Evolutionary conservation across 2,113 vertebrate genomes (phyloP).

Genomic region (Seriola rivoliana): DNA sequence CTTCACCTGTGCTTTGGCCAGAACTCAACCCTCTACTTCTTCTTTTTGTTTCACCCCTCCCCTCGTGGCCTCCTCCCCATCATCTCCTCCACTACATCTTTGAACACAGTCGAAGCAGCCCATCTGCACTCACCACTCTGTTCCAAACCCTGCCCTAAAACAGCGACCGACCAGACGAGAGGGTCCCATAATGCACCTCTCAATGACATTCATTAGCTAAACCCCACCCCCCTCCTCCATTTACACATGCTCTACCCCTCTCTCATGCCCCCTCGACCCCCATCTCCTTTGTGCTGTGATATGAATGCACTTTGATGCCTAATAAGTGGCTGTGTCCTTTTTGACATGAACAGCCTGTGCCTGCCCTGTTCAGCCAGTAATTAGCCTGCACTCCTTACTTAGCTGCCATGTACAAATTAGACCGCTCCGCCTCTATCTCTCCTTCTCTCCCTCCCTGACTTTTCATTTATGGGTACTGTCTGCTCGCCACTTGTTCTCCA

Average conservation of each 20-base stretch:
- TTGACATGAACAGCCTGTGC: constrained; percentile 98
- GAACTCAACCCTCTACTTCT: constrained; percentile 62
- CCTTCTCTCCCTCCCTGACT: constrained; percentile 42
- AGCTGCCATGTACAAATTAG: constrained; percentile 97
- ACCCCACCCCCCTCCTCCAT: constrained; percentile 66
- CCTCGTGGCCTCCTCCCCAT: neutral
- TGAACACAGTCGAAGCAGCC: constrained; percentile 38
- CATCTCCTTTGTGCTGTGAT: constrained; percentile 93
- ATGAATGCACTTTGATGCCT: constrained; percentile 99
- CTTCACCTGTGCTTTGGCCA: neutral
- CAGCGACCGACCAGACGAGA: constrained; percentile 87
- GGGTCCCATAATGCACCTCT: constrained; percentile 91
- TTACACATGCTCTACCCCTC: constrained; percentile 59
- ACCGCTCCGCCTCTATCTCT: constrained; percentile 78
- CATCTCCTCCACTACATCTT: constrained; percentile 33
- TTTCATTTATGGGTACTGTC: constrained; percentile 45
- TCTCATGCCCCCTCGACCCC: constrained; percentile 51
- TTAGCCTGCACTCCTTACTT: constrained; percentile 97
- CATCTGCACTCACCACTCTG: constrained; percentile 36
- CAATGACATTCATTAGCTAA: constrained; percentile 93
- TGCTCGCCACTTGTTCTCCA: constrained; percentile 29
- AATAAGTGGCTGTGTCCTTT: constrained; percentile 98
- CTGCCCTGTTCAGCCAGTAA: constrained; percentile 99
- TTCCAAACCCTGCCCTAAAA: constrained; percentile 89
- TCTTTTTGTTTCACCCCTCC: constrained; percentile 79